Conservation (phyloP, 2,113 vertebrate species). For the Micronisus gabar region DNA sequence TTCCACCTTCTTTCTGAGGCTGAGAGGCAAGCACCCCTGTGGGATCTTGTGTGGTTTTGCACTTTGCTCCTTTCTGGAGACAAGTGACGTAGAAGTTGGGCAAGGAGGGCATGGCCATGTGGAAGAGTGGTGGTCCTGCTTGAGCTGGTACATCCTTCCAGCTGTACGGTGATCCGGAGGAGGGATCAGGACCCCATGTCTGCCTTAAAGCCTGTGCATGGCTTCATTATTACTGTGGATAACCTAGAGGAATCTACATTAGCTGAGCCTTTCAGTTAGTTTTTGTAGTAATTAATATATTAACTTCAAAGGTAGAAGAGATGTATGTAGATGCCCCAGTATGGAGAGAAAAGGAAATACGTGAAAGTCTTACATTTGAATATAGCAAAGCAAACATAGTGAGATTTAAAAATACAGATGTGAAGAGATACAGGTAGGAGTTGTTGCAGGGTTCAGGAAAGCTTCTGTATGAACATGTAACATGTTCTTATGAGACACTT, state of each 20-base stretch:
- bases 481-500: fast-evolving
- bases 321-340: background rate
- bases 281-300: background rate
- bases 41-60: background rate
- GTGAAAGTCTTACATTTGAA: background rate
- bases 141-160: background rate
- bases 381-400: background rate
- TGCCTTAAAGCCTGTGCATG: background rate
- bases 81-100: background rate
- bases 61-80: background rate
- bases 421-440: background rate
- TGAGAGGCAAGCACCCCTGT: background rate
- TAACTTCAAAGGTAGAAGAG: background rate
- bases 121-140: background rate
- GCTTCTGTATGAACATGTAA: background rate
- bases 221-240: background rate
- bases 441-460: background rate
- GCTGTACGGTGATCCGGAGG: background rate
- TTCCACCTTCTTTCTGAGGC: background rate
- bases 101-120: background rate
- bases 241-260: background rate
- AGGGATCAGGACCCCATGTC: background rate
- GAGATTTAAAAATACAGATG: background rate
- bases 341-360: background rate
- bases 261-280: background rate